Evolutionary conservation across 2,113 vertebrate genomes (phyloP).

Genomic region (Baryphthengus martii): DNA sequence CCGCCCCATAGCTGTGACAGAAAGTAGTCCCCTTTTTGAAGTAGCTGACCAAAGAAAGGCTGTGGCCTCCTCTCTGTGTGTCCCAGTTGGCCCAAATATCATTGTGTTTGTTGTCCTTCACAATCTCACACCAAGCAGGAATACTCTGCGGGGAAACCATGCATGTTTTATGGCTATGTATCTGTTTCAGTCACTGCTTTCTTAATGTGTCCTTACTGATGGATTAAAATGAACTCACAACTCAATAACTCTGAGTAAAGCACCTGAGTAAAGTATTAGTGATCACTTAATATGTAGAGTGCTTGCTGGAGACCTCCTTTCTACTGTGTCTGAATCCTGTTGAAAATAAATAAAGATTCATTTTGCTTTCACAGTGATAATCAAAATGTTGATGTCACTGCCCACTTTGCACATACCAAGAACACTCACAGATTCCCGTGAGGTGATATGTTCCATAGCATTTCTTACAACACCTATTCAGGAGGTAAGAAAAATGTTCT

Average conservation of each 20-base stretch:
- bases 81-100: background rate
- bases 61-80: background rate
- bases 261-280: background rate
- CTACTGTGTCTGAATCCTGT: background rate
- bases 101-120: background rate
- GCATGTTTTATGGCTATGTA: background rate
- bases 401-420: background rate
- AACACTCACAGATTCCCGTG: background rate
- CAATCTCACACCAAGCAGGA: background rate
- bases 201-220: background rate
- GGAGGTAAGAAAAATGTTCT: background rate
- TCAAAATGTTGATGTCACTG: background rate
- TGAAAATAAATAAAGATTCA: background rate
- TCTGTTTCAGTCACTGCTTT: background rate
- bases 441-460: background rate
- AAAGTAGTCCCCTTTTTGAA: background rate
- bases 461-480: background rate
- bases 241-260: background rate
- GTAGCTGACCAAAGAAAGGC: background rate
- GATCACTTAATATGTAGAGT: background rate
- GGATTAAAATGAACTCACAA: background rate
- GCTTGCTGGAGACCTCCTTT: background rate
- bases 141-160: background rate
- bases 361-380: background rate
- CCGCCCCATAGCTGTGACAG: accelerated